Percentiles rank a stretch among this genome's conserved stretches.
Evolutionary conservation across 2,888 invertebrate genomes (phyloP).

Genomic region (Congeria kusceri): DNA sequence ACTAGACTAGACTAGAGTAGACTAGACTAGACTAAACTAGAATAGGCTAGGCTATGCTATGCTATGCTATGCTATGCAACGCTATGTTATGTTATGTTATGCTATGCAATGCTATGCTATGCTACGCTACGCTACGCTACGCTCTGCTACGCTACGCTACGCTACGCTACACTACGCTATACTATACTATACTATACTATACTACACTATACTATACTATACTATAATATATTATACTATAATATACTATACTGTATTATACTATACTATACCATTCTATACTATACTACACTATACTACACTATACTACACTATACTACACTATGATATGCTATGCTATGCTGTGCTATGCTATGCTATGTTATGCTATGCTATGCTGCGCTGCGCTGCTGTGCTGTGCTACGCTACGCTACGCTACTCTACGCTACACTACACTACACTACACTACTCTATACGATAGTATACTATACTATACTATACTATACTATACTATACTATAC

Average conservation of each 20-base stretch:
- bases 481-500: no score
- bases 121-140: no score
- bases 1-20: no score
- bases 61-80: neutral
- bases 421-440: no score
- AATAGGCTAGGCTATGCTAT: neutral
- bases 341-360: neutral
- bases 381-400: no score
- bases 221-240: constrained; percentile 22
- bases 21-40: no score
- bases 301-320: neutral
- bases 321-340: neutral
- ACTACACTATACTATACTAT: constrained; percentile 24
- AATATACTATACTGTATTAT: constrained; percentile 15
- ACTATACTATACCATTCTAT: constrained; percentile 6
- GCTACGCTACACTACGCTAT: constrained; percentile 4
- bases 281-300: constrained; percentile 5
- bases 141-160: neutral
- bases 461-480: no score
- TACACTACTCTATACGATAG: no score
- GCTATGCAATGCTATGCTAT: neutral
- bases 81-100: constrained; percentile 7
- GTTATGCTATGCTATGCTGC: no score
- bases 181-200: constrained; percentile 6
- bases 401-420: no score